Evolutionary conservation across 2,888 invertebrate species (phyloP), one percentile per base, ranked within the genome.

Genomic region (Philereme vetulata): DNA sequence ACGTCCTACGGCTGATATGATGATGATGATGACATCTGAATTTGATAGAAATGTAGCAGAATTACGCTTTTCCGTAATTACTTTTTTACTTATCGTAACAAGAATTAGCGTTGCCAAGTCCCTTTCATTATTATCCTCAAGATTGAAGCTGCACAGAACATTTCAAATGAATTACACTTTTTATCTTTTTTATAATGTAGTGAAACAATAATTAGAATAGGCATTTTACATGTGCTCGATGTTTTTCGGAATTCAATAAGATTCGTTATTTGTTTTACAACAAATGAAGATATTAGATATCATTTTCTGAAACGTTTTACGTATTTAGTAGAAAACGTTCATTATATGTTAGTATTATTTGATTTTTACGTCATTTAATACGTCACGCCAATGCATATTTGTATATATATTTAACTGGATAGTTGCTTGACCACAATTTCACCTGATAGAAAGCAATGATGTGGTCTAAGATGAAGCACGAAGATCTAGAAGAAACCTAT

Each of bases 21-120:
- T n/a, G n/a, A n/a, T n/a, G n/a, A n/a, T n/a, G n/a, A n/a, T n/a
- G n/a, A n/a, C n/a, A n/a, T n/a, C n/a, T n/a, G n/a, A n/a, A 36
- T 5, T 6, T 6, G 8, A 36, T 6, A 6, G 8, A 42, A 42
- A 42, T 42, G 42, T 47, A 50, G 44, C 51, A 10, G 52, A 44
- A 43, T 46, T 49, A 43, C 50, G 45, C 49, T 60, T 56, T 51
- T 57, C 54, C 51, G 43, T 66, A 62, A 63, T 65, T 63, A 61
- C 51, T 56, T 57, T 65, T 64, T 63, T 46, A 52, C 59, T 63
- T 56, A 55, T 51, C 60, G 61, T 62, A 60, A 57, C 56, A 57
- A 51, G 65, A 67, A 67, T 65, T 63, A 66, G 54, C 58, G 34
- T 59, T 61, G 35, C 21, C 21, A 54, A 53, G 51, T 60, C 63